Evolutionary conservation across 2,797 vertebrate genomes (phyloP), one percentile per base, ranked within the genome.

Genomic region (Geotrypetes seraphini): DNA sequence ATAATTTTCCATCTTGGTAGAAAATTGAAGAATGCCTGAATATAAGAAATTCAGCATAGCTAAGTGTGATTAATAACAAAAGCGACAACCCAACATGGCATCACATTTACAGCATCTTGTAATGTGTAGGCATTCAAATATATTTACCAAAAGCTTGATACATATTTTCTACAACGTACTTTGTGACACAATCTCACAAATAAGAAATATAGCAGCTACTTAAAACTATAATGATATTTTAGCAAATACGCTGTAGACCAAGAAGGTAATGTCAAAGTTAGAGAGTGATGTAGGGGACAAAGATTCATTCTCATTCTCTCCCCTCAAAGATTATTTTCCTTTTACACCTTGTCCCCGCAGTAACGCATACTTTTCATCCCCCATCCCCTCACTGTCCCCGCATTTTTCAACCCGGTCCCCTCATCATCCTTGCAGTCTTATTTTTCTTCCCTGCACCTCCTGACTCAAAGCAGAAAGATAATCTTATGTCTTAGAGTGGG

Each of bases 221-320:
- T 46, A 51, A 25, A 55, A 30, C 25, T 54, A 60, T 62, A 63
- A 61, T 52, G 34, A 6, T 19, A 44, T 58, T 33, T 28, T 31
- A 45, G n/a, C 35, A 53, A 58, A 30, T 22, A 10, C 17, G 30
- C 45, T 36, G 8, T 28, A 62, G 41, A 52, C 10, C 54, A 25
- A 50, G 21, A 60, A 21, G 32, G n/a, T 11, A 32, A 31, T 21
- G 55, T 43, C 37, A 48, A n/a, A n/a, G n/a, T n/a, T n/a, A n/a
- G n/a, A n/a, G n/a, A n/a, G n/a, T n/a, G n/a, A n/a, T n/a, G n/a
- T n/a, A n/a, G n/a, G n/a, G n/a, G n/a, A n/a, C n/a, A n/a, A n/a
- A n/a, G n/a, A n/a, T n/a, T n/a, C n/a, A n/a, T n/a, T n/a, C n/a
- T n/a, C n/a, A n/a, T n/a, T n/a, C n/a, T n/a, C n/a, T n/a, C n/a